These are phyloP conservation scores for Chaenodraco wilsoni DNA, from an alignment of 2,797 vertebrate genomes.

Conservation along the genomic window DNA sequence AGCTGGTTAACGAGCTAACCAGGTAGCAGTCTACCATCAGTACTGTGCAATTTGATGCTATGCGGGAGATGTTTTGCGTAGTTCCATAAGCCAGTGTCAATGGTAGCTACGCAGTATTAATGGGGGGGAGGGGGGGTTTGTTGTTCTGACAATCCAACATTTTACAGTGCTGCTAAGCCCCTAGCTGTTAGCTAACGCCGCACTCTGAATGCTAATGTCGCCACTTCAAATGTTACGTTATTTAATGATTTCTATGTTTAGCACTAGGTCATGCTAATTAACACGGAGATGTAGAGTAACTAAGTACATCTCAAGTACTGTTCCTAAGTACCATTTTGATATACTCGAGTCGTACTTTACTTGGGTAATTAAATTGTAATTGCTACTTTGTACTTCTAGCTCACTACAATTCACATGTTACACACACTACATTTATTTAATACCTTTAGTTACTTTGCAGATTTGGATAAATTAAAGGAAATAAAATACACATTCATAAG, in stretches of 20 bases:
- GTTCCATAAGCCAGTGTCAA: constrained; percentile 4
- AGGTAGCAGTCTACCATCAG: constrained; percentile 9
- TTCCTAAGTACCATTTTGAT: too few relatives aligned
- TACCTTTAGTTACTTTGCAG: too few relatives aligned
- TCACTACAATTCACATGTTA: too few relatives aligned
- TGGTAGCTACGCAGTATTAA: neutral
- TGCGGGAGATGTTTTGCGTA: constrained; percentile 16
- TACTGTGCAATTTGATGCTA: constrained; percentile 1
- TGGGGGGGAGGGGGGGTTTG: neutral
- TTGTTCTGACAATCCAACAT: neutral
- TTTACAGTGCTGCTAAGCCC: neutral
- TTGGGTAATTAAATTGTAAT: too few relatives aligned
- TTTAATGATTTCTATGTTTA: constrained; percentile 6
- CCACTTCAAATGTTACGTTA: constrained; percentile 2
- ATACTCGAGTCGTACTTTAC: too few relatives aligned
- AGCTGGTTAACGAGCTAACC: constrained; percentile 60
- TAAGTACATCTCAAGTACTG: too few relatives aligned
- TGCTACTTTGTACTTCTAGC: too few relatives aligned
- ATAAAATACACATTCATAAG: too few relatives aligned
- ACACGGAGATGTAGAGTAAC: too few relatives aligned
- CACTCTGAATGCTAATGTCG: constrained; percentile 54
- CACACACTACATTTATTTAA: too few relatives aligned
- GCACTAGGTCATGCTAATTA: neutral
- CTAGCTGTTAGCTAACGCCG: constrained; percentile 40
- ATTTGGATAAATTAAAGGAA: too few relatives aligned